These are phyloP conservation scores for Ceramica pisi DNA, from an alignment of 2,888 invertebrate species.

Conservation along the genomic window DNA sequence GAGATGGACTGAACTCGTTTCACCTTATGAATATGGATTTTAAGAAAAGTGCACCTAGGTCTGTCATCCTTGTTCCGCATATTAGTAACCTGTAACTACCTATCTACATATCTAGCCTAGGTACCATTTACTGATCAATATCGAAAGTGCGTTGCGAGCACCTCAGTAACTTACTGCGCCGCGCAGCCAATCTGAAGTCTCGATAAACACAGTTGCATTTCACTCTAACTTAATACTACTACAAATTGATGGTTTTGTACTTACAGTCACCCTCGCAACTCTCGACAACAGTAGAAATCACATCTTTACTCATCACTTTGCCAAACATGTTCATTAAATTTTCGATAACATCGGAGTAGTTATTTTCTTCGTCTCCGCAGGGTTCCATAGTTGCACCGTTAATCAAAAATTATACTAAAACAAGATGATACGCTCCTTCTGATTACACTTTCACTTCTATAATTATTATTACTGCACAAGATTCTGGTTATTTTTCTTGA, in stretches of 20 bases:
- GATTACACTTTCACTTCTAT: slow-evolving; percentile 14
- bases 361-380: slow-evolving; percentile 47
- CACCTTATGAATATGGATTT: slow-evolving; percentile 51
- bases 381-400: slow-evolving; percentile 50
- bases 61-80: slow-evolving; percentile 55
- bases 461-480: background rate
- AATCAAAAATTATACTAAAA: slow-evolving; percentile 11
- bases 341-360: slow-evolving; percentile 73
- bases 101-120: slow-evolving; percentile 19
- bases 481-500: slow-evolving; percentile 5
- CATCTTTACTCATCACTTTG: slow-evolving; percentile 76
- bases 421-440: background rate
- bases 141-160: slow-evolving; percentile 23
- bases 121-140: slow-evolving; percentile 52
- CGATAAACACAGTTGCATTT: slow-evolving; percentile 19
- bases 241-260: slow-evolving; percentile 65
- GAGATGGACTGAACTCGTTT: slow-evolving; percentile 20
- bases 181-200: slow-evolving; percentile 38
- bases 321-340: slow-evolving; percentile 80
- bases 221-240: slow-evolving; percentile 3
- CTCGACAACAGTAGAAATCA: slow-evolving; percentile 80
- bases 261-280: slow-evolving; percentile 84
- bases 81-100: slow-evolving; percentile 18
- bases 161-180: slow-evolving; percentile 41
- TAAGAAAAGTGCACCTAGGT: slow-evolving; percentile 39